Evolutionary conservation across 2,113 vertebrate genomes (phyloP), one percentile per base, ranked within the genome.

Genomic region (Periophthalmus modestus): DNA sequence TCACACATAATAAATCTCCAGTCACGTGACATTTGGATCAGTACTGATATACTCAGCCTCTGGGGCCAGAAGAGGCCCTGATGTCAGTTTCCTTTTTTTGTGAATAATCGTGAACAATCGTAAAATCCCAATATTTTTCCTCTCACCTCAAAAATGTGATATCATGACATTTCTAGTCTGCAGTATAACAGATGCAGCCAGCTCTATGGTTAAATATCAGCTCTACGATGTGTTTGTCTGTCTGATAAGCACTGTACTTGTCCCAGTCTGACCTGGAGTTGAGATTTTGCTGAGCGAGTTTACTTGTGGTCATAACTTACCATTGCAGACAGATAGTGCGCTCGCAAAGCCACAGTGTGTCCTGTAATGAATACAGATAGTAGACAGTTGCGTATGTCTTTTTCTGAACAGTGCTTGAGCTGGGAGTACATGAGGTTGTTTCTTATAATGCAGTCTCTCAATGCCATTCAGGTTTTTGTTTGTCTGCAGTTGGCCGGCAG

Each of bases 201-300:
- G 71, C 82, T 77, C 68, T 55, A n/a, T 81, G 73, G 77, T 87
- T 87, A 75, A 78, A 83, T 81, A 79, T 73, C 82, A 71, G 83
- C 73, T 59, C 67, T 15, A 7, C 67, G 13, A 75, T 71, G 19
- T 87, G 77, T 90, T 83, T 88, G 85, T 80, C 82, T 84, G 79
- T 84, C 74, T 87, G 82, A 79, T 85, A 80, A 87, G 79, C 69
- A 79, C 48, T 52, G 12, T 15, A 28, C 24, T 34, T 81, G 81
- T 82, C 87, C 89, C 76, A 15, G 66, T 16, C 66, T 87, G 87
- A 88, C 88, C 84, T 71, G 2, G 12, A 15, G 71, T 81, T 67
- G 50, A 71, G 68, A 75, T 46, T 0, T 66, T 59, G 72, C 77
- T 77, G 72, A 48, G 81, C 75, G 74, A 55, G 59, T 62, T 57